Conservation (phyloP, 2,888 invertebrate genomes). For the Chloromyia formosa region DNA sequence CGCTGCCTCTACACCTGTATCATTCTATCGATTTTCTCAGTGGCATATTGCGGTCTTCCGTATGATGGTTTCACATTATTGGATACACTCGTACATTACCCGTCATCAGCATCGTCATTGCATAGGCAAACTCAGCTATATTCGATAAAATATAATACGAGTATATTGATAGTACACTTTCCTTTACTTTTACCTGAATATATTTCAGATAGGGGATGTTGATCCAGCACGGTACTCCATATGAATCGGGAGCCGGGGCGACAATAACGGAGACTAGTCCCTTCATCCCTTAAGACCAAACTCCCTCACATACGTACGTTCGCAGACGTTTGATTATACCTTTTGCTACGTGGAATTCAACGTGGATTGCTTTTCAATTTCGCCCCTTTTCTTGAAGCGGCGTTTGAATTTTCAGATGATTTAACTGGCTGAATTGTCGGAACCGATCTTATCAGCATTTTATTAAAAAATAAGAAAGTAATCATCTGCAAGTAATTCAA, state of each 20-base stretch:
- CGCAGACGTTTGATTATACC: slow-evolving; percentile 39
- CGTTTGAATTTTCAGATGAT: slow-evolving; percentile 50
- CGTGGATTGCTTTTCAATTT: slow-evolving; percentile 42
- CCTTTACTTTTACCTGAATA: neutral
- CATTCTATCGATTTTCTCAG: slow-evolving; percentile 35
- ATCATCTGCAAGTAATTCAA: slow-evolving; percentile 49
- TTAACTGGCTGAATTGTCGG: slow-evolving; percentile 45
- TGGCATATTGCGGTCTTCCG: slow-evolving; percentile 33
- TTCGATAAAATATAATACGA: neutral
- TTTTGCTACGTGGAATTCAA: slow-evolving; percentile 42
- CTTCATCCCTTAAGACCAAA: neutral
- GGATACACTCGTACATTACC: slow-evolving; percentile 28
- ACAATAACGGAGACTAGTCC: neutral
- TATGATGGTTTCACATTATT: slow-evolving; percentile 14
- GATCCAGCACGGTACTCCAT: neutral
- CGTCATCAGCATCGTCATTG: neutral
- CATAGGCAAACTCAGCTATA: neutral
- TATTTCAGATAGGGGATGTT: neutral
- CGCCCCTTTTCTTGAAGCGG: slow-evolving; percentile 17
- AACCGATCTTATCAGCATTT: slow-evolving; percentile 46
- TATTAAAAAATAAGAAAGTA: slow-evolving; percentile 51
- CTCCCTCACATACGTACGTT: neutral
- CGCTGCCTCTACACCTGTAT: slow-evolving; percentile 26
- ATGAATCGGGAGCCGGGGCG: neutral
- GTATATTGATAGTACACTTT: neutral